Evolutionary conservation across 1,140 invertebrate species (phyloP).

Genomic region (Drosophila leontia): DNA sequence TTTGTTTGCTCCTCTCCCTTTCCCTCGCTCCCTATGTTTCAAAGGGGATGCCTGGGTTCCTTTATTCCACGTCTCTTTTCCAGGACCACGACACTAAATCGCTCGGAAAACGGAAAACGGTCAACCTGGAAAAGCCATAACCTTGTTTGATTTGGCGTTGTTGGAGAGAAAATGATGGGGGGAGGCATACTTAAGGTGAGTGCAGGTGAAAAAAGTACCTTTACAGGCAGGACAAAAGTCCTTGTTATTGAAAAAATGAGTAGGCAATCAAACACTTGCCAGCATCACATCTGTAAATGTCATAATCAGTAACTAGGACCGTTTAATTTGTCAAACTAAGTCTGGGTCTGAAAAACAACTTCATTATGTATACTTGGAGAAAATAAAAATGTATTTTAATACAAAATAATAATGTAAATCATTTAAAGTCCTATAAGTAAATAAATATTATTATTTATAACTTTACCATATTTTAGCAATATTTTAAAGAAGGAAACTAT

Average conservation of each 20-base stretch:
- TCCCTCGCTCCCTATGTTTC: not conserved
- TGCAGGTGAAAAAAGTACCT: conserved; percentile 27
- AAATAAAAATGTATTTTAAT: not conserved
- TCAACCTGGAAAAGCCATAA: conserved; percentile 36
- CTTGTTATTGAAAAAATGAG: conserved; percentile 25
- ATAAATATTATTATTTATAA: too few relatives aligned
- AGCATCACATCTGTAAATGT: conserved; percentile 45
- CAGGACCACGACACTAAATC: conserved; percentile 62
- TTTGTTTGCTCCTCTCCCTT: conserved; percentile 66
- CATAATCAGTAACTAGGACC: conserved; percentile 2
- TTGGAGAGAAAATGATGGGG: not conserved
- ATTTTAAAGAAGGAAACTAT: not conserved
- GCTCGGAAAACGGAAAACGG: conserved; percentile 60
- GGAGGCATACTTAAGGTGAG: not conserved
- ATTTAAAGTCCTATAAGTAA: not conserved
- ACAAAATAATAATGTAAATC: not conserved
- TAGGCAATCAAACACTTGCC: conserved; percentile 30
- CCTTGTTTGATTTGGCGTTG: conserved; percentile 40
- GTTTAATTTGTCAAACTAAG: conserved; percentile 3
- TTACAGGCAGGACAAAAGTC: conserved; percentile 1
- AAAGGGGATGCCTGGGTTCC: conserved; percentile 30
- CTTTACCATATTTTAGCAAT: not conserved
- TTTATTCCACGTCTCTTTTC: conserved; percentile 5
- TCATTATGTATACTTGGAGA: not conserved
- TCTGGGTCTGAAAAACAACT: not conserved